Evolutionary conservation across 2,113 vertebrate genomes (phyloP).

Genomic region (Hypocryptadius cinnamomeus): DNA sequence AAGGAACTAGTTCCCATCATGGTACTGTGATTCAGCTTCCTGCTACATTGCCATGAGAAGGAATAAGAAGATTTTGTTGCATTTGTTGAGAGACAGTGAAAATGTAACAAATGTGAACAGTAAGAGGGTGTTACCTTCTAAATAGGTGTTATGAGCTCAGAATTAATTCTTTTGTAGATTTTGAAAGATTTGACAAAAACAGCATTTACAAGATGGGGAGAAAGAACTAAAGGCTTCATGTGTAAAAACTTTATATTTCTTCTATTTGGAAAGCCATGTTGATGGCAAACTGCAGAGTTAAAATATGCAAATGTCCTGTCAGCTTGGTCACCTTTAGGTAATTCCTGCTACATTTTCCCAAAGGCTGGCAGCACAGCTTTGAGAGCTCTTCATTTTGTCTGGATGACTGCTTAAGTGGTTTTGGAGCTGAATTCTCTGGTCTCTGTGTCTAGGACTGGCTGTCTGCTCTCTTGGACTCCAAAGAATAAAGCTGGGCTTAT

Average conservation of each 20-base stretch:
- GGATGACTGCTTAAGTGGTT: neutral
- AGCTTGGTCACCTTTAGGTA: neutral
- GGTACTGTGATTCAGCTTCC: neutral
- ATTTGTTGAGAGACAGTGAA: neutral
- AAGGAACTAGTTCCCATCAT: neutral
- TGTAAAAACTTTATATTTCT: neutral
- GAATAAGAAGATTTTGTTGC: neutral
- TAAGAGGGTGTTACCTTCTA: neutral
- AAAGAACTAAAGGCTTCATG: neutral
- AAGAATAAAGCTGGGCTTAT: neutral
- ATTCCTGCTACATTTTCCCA: neutral
- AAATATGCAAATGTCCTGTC: neutral
- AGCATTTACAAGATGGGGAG: neutral
- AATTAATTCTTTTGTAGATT: neutral
- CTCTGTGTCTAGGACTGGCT: neutral
- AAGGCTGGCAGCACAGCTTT: neutral
- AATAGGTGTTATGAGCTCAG: neutral
- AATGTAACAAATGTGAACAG: neutral
- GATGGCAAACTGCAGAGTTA: neutral
- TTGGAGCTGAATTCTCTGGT: neutral
- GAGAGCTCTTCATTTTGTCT: neutral
- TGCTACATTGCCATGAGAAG: neutral
- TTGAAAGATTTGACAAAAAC: neutral
- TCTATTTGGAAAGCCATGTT: neutral
- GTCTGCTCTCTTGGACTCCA: neutral